phyloP scores from a whole-genome alignment of 1,140 invertebrate genomes.

The Antheraea pernyi region DNA sequence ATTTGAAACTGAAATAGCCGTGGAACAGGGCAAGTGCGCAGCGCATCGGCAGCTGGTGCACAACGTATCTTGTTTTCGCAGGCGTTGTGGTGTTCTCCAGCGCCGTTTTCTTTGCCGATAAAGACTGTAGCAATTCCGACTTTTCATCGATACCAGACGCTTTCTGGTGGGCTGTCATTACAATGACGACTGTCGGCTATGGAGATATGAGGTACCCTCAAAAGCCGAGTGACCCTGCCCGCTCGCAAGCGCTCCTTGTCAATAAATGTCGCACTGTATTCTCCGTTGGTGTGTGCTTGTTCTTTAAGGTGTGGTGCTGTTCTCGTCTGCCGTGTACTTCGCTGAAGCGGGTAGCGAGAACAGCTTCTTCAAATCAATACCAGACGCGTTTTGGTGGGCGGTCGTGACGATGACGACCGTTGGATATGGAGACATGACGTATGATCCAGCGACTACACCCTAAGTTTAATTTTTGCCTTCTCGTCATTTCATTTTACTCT shows the following conservation, averaged over 20 bases:
- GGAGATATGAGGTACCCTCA: constrained; percentile 96
- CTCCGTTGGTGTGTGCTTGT: constrained; percentile 77
- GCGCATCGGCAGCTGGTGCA: constrained; percentile 36
- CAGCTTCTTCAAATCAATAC: constrained; percentile 99
- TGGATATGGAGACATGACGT: constrained; percentile 99
- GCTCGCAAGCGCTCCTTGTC: constrained; percentile 66
- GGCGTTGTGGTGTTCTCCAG: constrained; percentile 99
- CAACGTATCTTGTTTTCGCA: constrained; percentile 75
- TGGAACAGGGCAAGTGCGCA: background rate
- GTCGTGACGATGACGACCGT: constrained; percentile 99
- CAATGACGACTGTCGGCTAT: constrained; percentile 97
- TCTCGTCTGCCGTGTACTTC: constrained; percentile 99
- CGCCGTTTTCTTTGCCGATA: constrained; percentile 99
- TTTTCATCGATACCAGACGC: constrained; percentile 98
- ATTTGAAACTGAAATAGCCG: background rate
- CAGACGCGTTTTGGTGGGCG: constrained; percentile 99
- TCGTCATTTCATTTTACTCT: constrained; percentile 70
- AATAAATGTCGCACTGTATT: constrained; percentile 71
- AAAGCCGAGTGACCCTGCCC: constrained; percentile 48
- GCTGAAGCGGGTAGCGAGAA: constrained; percentile 98
- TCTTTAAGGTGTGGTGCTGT: constrained; percentile 98
- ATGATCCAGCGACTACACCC: constrained; percentile 82
- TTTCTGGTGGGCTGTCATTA: constrained; percentile 97
- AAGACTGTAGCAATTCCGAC: constrained; percentile 96
- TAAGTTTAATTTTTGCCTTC: constrained; percentile 69